A percentile compares a stretch with the other conserved stretches of the same genome.
phyloP scores from a whole-genome alignment of 2,888 invertebrate species.

The Polyploca ridens region DNA sequence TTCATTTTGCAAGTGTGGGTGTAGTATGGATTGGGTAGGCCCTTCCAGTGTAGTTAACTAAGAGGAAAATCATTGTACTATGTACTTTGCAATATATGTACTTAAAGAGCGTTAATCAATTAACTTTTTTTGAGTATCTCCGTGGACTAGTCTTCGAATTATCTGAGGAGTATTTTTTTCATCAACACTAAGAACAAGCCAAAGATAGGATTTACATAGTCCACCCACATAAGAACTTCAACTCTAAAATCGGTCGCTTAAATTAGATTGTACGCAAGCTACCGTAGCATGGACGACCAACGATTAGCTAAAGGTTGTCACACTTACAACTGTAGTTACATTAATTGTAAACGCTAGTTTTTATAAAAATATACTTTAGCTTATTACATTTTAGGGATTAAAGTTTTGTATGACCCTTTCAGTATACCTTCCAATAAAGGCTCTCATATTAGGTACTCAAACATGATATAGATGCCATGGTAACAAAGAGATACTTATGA shows the following conservation, averaged over 20 bases:
- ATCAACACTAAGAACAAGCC: background rate
- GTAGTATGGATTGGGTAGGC: background rate
- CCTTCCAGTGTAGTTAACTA: too few species aligned
- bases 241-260: background rate
- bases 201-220: background rate
- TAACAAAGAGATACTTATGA: constrained; percentile 84
- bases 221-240: background rate
- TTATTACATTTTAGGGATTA: constrained; percentile 42
- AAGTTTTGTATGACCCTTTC: constrained; percentile 49
- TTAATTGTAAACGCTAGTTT: too few species aligned
- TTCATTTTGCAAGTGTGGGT: background rate
- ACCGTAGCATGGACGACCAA: background rate
- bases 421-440: constrained; percentile 62
- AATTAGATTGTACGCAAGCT: background rate
- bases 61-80: too few species aligned
- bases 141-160: background rate
- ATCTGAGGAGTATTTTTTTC: background rate
- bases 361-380: background rate
- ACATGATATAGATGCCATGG: constrained; percentile 71
- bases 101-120: too few species aligned
- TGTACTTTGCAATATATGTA: too few species aligned
- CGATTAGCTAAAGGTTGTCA: background rate
- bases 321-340: background rate
- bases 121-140: too few species aligned
- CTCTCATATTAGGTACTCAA: constrained; percentile 59